These are phyloP conservation scores for Plutella xylostella DNA, from an alignment of 2,888 invertebrate genomes.

Conservation along the genomic window DNA sequence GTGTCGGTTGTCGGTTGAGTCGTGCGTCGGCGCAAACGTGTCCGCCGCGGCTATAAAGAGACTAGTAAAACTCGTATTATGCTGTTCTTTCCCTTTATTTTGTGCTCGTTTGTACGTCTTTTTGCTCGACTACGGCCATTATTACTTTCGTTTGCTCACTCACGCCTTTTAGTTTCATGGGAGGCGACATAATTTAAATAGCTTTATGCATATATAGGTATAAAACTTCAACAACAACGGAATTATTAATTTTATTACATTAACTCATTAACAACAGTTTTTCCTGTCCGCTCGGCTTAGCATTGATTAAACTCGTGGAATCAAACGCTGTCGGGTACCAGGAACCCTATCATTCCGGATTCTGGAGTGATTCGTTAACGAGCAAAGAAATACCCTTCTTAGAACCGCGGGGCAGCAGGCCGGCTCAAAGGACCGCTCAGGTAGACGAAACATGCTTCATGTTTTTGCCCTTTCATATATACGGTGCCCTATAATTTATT, in stretches of 20 bases:
- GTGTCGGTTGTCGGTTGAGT: conserved; percentile 30
- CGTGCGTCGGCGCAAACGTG: conserved; percentile 48
- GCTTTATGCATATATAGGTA: too few relatives aligned
- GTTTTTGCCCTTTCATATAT: conserved; percentile 37
- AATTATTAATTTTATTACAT: neutral
- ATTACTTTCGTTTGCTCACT: conserved; percentile 22
- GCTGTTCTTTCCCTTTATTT: conserved; percentile 34
- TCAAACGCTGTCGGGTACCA: too few relatives aligned
- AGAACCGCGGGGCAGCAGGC: conserved; percentile 30
- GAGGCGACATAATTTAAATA: neutral
- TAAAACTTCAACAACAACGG: too few relatives aligned
- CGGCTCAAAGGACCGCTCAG: conserved; percentile 31
- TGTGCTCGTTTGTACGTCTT: conserved; percentile 19
- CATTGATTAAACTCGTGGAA: too few relatives aligned
- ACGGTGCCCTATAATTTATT: conserved; percentile 33
- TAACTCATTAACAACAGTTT: neutral
- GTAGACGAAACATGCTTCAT: conserved; percentile 29
- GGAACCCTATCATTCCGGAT: too few relatives aligned
- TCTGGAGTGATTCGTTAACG: conserved; percentile 19
- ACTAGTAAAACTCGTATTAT: conserved; percentile 51
- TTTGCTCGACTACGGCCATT: conserved; percentile 8
- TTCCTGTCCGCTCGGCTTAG: too few relatives aligned
- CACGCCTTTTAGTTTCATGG: neutral
- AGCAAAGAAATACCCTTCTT: conserved; percentile 28
- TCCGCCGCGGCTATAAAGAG: conserved; percentile 49